These are phyloP conservation scores for Euglossa dilemma DNA, from an alignment of 1,140 invertebrate genomes.

Conservation along the genomic window DNA sequence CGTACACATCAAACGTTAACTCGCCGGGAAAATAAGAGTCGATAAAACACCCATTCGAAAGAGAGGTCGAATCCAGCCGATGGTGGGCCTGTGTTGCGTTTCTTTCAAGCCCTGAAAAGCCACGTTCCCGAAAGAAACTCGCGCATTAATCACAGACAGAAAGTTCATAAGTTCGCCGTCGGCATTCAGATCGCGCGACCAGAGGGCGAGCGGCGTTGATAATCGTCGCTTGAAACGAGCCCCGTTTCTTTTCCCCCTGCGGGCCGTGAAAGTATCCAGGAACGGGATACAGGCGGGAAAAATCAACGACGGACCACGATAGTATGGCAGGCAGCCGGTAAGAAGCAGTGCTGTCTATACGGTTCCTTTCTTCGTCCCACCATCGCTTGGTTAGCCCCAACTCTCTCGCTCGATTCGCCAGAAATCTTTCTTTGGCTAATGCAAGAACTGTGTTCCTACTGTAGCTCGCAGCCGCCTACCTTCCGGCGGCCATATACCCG, in stretches of 20 bases:
- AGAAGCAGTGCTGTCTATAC: slow-evolving; percentile 30
- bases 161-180: slow-evolving; percentile 16
- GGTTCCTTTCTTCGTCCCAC: slow-evolving; percentile 12
- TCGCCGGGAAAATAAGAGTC: background rate
- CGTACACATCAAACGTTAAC: slow-evolving; percentile 13
- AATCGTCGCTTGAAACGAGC: slow-evolving; percentile 16
- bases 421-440: slow-evolving; percentile 81
- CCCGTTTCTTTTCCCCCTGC: background rate
- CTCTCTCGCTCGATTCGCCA: slow-evolving; percentile 66
- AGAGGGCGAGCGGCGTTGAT: background rate
- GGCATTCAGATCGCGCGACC: slow-evolving; percentile 5
- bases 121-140: slow-evolving; percentile 23
- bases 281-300: slow-evolving; percentile 18
- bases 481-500: slow-evolving; percentile 60
- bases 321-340: slow-evolving; percentile 16
- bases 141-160: slow-evolving; percentile 45
- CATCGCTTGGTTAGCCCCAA: background rate
- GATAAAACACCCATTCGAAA: slow-evolving; percentile 4
- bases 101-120: slow-evolving; percentile 1
- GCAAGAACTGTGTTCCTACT: slow-evolving; percentile 78
- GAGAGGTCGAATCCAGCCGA: background rate
- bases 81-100: background rate
- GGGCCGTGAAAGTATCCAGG: background rate
- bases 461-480: slow-evolving; percentile 64
- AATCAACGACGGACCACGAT: slow-evolving; percentile 22